A percentile compares a stretch with the other conserved stretches of the same genome.
Evolutionary conservation across 2,888 invertebrate species (phyloP).

Genomic region (Leuctra nigra): DNA sequence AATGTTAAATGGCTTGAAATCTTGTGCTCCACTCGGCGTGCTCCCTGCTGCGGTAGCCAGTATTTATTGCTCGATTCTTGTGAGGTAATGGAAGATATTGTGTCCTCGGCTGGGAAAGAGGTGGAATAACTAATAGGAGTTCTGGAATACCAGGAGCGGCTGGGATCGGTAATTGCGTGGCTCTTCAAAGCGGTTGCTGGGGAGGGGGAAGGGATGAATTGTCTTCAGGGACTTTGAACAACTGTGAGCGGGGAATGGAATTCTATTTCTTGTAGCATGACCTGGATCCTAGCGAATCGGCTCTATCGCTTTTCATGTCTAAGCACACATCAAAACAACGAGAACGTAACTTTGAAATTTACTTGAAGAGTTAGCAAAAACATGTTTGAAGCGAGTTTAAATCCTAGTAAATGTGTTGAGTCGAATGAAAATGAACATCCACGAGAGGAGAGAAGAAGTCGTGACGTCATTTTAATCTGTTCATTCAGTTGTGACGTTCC

Average conservation of each 20-base stretch:
- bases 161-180: constrained; percentile 12
- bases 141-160: too few relatives aligned
- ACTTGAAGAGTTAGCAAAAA: too few relatives aligned
- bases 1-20: too few relatives aligned
- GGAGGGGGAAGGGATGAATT: constrained; percentile 4
- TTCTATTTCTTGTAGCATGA: background rate
- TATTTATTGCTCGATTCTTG: constrained; percentile 5
- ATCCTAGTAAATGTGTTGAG: too few relatives aligned
- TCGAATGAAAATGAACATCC: too few relatives aligned
- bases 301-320: too few relatives aligned
- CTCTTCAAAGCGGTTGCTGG: background rate
- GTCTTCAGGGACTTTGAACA: constrained; percentile 6
- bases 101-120: constrained; percentile 10
- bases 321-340: too few relatives aligned
- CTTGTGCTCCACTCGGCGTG: too few relatives aligned
- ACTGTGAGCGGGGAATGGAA: background rate
- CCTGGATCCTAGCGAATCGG: background rate
- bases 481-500: background rate
- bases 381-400: too few relatives aligned
- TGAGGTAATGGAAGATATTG: constrained; percentile 14
- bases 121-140: constrained; percentile 20
- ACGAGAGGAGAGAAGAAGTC: too few relatives aligned
- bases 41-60: too few relatives aligned
- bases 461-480: constrained; percentile 2
- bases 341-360: too few relatives aligned